A percentile compares a stretch with the other conserved stretches of the same genome.
Evolutionary conservation across 2,113 vertebrate species (phyloP).

Genomic region (Rhinichthys klamathensis): DNA sequence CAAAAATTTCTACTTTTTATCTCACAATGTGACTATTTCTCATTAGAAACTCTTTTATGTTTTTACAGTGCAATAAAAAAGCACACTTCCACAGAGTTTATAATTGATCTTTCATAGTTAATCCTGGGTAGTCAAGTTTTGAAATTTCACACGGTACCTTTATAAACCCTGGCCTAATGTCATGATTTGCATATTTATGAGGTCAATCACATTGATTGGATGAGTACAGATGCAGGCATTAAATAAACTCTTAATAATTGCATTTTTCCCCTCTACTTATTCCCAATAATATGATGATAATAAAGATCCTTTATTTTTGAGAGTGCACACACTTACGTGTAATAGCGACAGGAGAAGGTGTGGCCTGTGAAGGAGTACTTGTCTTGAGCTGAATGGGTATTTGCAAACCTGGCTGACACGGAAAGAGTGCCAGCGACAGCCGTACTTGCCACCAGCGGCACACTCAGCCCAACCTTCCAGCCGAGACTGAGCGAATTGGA

Average conservation of each 20-base stretch:
- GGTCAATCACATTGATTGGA: too few relatives aligned
- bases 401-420: constrained; percentile 27
- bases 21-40: neutral
- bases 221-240: too few relatives aligned
- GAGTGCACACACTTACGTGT: constrained; percentile 54
- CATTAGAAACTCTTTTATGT: neutral
- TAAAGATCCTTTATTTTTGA: neutral
- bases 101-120: neutral
- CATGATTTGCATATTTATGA: neutral
- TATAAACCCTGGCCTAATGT: neutral
- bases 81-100: neutral
- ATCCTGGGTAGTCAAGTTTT: neutral
- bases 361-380: constrained; percentile 61
- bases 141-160: neutral
- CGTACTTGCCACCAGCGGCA: neutral
- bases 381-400: constrained; percentile 49
- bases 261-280: too few relatives aligned
- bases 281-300: neutral
- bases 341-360: constrained; percentile 56
- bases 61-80: neutral
- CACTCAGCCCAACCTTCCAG: constrained; percentile 57
- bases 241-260: too few relatives aligned
- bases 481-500: neutral
- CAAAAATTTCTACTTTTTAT: neutral
- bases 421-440: constrained; percentile 58